Evolutionary conservation across 1,140 invertebrate species (phyloP), one percentile per base, ranked within the genome.

Genomic region (Drosophila busckii): DNA sequence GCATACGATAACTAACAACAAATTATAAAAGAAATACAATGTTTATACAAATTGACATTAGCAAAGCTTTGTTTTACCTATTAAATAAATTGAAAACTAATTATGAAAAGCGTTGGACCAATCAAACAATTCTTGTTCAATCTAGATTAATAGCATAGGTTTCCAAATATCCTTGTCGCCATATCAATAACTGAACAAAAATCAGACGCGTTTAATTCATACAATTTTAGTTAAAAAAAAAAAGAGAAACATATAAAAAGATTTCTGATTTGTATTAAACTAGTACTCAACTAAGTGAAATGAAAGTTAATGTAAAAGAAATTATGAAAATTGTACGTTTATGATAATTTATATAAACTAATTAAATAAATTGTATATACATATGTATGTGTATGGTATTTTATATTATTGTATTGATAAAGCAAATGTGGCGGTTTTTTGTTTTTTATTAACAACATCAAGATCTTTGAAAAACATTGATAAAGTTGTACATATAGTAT

Each of bases 281-380:
- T 32, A 55, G 32, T 78, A 78, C 53, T 78, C 71, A 78, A 71
- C 50, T 80, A 78, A 78, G 73, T 60, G n/a, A 80, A 71, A 55
- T 37, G 38, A 70, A 48, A 80, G 45, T 55, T 68, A 71, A 71
- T 68, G 48, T 71, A 80, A 80, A 48, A 48, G 64, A 41, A 34
- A 32, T 34, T 71, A 75, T 54, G 71, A 63, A 78, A 78, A 78
- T 71, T 70, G 73, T 76, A 70, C 35, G 49, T 71, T 68, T 73
- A 68, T 71, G 68, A 67, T n/a, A 70, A 78, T 66, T 67, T 55
- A 31, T 38, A 44, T 65, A 65, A 64, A 50, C 70, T 50, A 78
- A 76, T 66, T 58, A 76, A 65, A 50, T 28, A 67, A 68, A 40
- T 19, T 71, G 63, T 71, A 71, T 66, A 71, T 67, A 71, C 45